A percentile compares a stretch with the other conserved stretches of the same genome.
Evolutionary conservation across 2,888 invertebrate genomes (phyloP).

Genomic region (Drosophila kambysellisi): DNA sequence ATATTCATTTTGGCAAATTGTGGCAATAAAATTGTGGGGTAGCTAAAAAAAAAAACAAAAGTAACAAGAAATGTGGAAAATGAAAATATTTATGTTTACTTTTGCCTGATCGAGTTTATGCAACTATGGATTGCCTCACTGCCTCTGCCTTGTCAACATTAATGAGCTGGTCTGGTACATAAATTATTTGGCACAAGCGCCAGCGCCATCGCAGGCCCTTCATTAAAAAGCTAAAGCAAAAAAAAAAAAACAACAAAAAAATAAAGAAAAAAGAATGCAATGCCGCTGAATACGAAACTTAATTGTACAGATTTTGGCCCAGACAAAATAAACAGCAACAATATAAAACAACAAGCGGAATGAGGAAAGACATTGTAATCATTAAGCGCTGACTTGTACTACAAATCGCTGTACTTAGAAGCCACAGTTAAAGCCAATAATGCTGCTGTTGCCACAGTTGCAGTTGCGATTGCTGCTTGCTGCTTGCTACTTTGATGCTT

Average conservation of each 20-base stretch:
- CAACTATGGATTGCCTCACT: constrained; percentile 40
- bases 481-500: constrained; percentile 2
- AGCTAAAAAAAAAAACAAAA: constrained; percentile 12
- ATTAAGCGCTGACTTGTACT: constrained; percentile 77
- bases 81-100: constrained; percentile 26
- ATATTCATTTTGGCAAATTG: constrained; percentile 74
- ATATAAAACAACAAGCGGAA: constrained; percentile 40
- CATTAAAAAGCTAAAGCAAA: constrained; percentile 61
- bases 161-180: constrained; percentile 49
- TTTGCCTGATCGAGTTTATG: constrained; percentile 6
- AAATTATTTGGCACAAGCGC: constrained; percentile 61
- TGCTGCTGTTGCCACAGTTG: constrained; percentile 45
- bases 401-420: constrained; percentile 80
- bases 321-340: constrained; percentile 53
- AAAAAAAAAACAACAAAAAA: constrained; percentile 42
- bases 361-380: constrained; percentile 74
- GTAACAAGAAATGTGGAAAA: not conserved
- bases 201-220: constrained; percentile 58
- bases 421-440: constrained; percentile 73
- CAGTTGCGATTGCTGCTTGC: constrained; percentile 18
- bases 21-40: constrained; percentile 46
- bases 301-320: constrained; percentile 72
- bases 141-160: constrained; percentile 46
- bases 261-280: constrained; percentile 35
- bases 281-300: constrained; percentile 62